Conservation (phyloP, 2,797 vertebrate species). For the Eremophila alpestris region DNA sequence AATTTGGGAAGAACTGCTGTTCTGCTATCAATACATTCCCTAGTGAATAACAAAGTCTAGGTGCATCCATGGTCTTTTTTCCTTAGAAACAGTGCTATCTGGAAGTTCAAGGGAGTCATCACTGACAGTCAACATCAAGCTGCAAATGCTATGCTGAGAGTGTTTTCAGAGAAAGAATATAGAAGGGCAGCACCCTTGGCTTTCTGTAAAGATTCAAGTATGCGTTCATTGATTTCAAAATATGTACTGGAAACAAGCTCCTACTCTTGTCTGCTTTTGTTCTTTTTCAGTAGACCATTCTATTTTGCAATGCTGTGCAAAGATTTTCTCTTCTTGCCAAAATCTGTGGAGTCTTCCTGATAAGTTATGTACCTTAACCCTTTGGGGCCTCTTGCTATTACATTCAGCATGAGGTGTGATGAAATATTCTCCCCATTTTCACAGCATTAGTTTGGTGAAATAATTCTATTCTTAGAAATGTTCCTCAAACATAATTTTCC, state of each 20-base stretch:
- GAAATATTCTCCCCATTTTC: neutral
- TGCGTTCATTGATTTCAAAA: neutral
- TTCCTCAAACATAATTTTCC: neutral
- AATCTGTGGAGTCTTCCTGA: neutral
- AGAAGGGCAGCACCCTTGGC: neutral
- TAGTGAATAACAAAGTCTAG: neutral
- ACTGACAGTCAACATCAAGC: neutral
- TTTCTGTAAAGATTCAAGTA: neutral
- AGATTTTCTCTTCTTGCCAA: slow-evolving; percentile 3
- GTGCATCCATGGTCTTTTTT: neutral
- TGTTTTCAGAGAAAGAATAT: neutral
- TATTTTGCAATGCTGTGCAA: neutral
- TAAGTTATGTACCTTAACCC: neutral
- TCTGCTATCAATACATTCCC: neutral
- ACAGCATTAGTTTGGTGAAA: neutral
- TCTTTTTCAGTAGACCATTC: neutral
- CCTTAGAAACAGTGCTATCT: neutral
- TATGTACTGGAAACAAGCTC: neutral
- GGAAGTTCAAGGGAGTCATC: neutral
- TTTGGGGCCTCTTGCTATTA: neutral
- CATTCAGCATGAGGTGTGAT: neutral
- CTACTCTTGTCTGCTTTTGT: neutral
- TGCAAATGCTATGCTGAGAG: neutral
- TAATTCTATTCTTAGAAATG: neutral
- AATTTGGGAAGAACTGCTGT: neutral